Evolutionary conservation across 2,797 vertebrate genomes (phyloP).

Genomic region (Pelobates cultripes): DNA sequence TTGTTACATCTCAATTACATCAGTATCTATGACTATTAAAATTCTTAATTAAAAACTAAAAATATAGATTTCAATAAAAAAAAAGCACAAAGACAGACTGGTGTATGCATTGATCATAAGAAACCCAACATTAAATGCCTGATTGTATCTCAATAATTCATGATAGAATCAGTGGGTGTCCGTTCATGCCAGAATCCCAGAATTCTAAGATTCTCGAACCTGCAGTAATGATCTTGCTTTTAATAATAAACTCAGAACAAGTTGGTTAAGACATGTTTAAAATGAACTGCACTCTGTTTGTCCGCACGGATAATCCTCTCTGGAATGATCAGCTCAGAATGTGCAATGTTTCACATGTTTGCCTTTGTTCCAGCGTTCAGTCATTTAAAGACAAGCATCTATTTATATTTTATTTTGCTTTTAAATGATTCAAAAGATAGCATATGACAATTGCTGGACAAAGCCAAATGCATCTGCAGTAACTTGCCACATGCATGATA

Average conservation of each 20-base stretch:
- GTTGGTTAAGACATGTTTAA: conserved; percentile 2
- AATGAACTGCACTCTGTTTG: background rate
- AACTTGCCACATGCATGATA: no score
- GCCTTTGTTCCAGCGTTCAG: background rate
- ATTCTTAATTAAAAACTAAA: no score
- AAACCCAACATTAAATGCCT: background rate
- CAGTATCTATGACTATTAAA: no score
- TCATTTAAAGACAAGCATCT: background rate
- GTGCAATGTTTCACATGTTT: background rate
- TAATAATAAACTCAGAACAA: conserved; percentile 19
- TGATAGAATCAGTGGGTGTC: background rate
- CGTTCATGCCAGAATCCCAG: background rate
- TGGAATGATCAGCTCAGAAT: background rate
- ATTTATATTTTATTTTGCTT: background rate
- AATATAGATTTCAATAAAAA: no score
- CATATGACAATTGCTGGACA: no score
- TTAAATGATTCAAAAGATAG: background rate
- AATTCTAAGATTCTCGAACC: background rate
- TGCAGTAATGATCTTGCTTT: background rate
- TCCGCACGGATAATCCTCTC: background rate
- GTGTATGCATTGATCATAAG: no score
- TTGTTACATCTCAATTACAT: no score
- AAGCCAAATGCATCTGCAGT: no score
- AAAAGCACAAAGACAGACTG: no score
- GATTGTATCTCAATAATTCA: conserved; percentile 19